Percentiles rank a stretch among this genome's conserved stretches.
phyloP scores from a whole-genome alignment of 2,888 invertebrate species.

The Euzophera pinguis region DNA sequence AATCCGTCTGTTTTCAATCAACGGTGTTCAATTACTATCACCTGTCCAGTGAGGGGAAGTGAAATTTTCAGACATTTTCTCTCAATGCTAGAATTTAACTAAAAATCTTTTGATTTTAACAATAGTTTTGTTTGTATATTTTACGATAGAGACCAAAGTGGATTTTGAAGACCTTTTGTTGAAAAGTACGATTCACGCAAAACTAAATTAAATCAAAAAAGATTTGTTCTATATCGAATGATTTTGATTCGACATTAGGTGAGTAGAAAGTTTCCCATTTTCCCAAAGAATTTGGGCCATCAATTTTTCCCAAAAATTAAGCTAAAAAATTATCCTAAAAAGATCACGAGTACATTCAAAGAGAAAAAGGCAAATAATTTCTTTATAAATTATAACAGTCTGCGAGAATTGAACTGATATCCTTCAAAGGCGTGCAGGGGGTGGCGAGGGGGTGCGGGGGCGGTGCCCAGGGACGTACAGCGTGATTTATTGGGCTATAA shows the following conservation, averaged over 20 bases:
- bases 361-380: conserved; percentile 79
- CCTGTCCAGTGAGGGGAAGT: background rate
- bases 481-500: conserved; percentile 88
- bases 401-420: conserved; percentile 85
- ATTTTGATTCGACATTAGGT: too few species aligned
- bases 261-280: too few species aligned
- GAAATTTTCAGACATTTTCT: background rate
- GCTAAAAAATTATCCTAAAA: background rate
- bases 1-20: conserved; percentile 12
- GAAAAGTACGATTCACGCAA: too few species aligned
- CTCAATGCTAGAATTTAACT: background rate
- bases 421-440: conserved; percentile 66
- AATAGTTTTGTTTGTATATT: too few species aligned
- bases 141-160: too few species aligned
- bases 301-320: background rate
- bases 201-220: too few species aligned
- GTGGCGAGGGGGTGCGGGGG: conserved; percentile 37
- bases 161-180: too few species aligned
- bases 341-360: conserved; percentile 5
- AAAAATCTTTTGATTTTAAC: background rate
- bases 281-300: too few species aligned
- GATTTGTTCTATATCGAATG: too few species aligned
- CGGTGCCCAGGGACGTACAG: conserved; percentile 63
- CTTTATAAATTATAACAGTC: conserved; percentile 84
- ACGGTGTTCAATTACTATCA: conserved; percentile 16